Evolutionary conservation across 2,113 vertebrate species (phyloP).

Genomic region (Anhinga rufa): DNA sequence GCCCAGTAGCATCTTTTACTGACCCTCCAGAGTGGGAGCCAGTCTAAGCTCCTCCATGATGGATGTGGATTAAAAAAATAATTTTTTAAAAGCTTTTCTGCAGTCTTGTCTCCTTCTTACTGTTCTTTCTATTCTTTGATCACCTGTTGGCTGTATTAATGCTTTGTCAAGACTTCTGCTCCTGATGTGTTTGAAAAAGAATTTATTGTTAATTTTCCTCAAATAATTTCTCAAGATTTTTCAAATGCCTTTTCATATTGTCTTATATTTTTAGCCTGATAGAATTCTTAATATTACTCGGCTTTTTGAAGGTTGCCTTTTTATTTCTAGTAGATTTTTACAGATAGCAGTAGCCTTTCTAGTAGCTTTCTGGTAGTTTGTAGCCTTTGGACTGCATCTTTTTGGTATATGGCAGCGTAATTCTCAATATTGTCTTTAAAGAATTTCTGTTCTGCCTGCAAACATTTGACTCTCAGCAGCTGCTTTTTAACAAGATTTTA

Average conservation of each 20-base stretch:
- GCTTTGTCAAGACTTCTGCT: neutral
- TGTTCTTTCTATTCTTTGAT: neutral
- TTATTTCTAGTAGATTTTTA: neutral
- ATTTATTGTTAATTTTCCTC: neutral
- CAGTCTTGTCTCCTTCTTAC: neutral
- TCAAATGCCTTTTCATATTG: neutral
- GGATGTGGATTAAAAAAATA: neutral
- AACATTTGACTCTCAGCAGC: neutral
- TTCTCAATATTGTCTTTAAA: neutral
- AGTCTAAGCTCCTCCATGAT: neutral
- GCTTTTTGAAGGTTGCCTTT: neutral
- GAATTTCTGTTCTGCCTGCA: neutral
- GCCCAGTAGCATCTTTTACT: neutral
- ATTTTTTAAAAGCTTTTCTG: neutral
- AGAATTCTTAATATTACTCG: neutral
- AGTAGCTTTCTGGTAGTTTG: neutral
- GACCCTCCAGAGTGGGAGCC: neutral
- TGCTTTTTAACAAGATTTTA: neutral
- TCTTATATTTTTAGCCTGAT: neutral
- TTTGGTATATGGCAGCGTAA: neutral
- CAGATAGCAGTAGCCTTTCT: neutral
- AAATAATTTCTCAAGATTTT: neutral
- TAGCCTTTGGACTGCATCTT: neutral
- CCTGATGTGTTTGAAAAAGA: neutral
- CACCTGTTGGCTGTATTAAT: neutral